These are phyloP conservation scores for Helogale parvula DNA, from an alignment of 2,113 vertebrate species.

Conservation along the genomic window DNA sequence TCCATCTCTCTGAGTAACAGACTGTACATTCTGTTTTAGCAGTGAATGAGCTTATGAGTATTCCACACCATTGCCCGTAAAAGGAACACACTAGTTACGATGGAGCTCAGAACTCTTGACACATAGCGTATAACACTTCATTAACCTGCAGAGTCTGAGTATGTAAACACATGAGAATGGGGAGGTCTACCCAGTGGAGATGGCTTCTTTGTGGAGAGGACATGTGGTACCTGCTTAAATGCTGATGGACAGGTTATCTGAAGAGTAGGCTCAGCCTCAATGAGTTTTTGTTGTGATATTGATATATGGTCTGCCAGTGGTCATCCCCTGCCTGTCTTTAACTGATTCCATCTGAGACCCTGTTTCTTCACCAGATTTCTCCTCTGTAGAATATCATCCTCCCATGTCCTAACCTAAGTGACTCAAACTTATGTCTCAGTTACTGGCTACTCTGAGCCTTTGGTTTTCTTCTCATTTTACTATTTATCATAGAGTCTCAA, in stretches of 20 bases:
- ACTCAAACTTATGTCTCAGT: background rate
- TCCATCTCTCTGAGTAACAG: background rate
- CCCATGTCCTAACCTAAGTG: background rate
- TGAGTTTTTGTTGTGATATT: background rate
- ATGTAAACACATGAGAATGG: background rate
- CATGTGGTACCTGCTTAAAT: background rate
- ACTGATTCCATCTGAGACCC: background rate
- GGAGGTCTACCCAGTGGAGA: background rate
- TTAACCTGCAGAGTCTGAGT: no score
- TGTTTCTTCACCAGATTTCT: background rate
- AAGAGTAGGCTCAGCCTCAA: background rate
- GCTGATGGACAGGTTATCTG: background rate
- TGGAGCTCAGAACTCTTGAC: background rate
- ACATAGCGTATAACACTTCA: background rate
- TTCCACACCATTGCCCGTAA: background rate
- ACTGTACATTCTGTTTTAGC: background rate
- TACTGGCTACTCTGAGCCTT: background rate
- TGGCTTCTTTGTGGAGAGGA: background rate
- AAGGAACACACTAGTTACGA: background rate
- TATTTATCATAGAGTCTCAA: background rate
- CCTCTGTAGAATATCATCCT: background rate
- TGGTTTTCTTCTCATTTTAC: background rate
- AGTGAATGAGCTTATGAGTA: background rate
- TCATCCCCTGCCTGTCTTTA: background rate
- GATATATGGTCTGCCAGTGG: background rate